Percentiles rank a stretch among this genome's conserved stretches.
Evolutionary conservation across 2,113 vertebrate species (phyloP).

Genomic region (Stictonetta naevosa): DNA sequence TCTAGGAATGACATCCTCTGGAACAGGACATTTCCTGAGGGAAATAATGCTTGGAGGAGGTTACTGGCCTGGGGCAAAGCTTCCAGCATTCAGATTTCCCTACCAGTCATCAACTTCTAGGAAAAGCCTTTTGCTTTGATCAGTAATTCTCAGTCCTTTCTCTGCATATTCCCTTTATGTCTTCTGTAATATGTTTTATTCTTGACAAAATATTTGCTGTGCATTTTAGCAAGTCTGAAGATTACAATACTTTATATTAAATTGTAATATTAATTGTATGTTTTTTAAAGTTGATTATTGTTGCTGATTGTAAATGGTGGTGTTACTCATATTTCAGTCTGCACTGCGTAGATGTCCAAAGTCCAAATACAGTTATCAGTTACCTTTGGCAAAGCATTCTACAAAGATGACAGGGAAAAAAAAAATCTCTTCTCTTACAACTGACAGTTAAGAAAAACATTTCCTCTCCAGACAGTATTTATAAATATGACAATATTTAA

Average conservation of each 20-base stretch:
- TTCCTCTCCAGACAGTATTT: not conserved
- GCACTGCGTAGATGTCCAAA: not conserved
- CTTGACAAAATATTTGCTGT: not conserved
- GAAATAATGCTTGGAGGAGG: constrained; percentile 6
- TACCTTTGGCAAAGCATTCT: not conserved
- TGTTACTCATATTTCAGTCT: not conserved
- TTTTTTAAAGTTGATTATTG: not conserved
- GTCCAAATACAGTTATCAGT: not conserved
- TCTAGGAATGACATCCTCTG: constrained; percentile 12
- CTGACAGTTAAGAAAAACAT: not conserved
- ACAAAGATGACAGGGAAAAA: not conserved
- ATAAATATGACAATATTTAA: not conserved
- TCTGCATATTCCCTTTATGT: not conserved
- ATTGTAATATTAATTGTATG: not conserved
- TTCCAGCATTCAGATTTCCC: not conserved
- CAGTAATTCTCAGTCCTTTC: not conserved
- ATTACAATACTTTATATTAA: not conserved
- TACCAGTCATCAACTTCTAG: not conserved
- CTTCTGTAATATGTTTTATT: not conserved
- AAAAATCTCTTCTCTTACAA: not conserved
- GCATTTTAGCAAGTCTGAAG: not conserved
- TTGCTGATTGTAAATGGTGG: not conserved
- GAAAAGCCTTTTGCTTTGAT: not conserved
- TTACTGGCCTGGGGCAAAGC: constrained; percentile 6
- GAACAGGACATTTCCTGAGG: constrained; percentile 20